Percentiles rank a stretch among this genome's conserved stretches.
Evolutionary conservation across 2,888 invertebrate species (phyloP).

Genomic region (Sclerodermus sp.): DNA sequence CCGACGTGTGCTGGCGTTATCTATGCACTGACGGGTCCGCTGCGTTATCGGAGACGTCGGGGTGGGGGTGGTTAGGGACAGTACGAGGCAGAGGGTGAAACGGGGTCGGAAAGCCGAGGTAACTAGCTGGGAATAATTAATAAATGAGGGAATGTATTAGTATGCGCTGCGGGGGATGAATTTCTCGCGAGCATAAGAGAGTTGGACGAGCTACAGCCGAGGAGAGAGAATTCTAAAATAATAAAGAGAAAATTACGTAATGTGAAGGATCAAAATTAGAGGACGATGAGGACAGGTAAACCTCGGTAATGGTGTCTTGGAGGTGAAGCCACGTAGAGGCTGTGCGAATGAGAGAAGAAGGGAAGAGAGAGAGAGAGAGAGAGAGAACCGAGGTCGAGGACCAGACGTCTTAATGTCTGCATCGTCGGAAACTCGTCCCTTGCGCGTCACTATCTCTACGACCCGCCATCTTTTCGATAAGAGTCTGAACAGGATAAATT

Average conservation of each 20-base stretch:
- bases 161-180: conserved; percentile 40
- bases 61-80: not conserved
- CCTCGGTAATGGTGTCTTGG: conserved; percentile 28
- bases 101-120: conserved; percentile 33
- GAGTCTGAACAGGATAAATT: conserved; percentile 22
- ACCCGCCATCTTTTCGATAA: conserved; percentile 30
- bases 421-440: conserved; percentile 36
- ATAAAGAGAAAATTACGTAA: conserved; percentile 55
- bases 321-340: conserved; percentile 6
- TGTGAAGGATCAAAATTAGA: conserved; percentile 49
- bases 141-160: conserved; percentile 50
- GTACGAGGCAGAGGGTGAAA: conserved; percentile 12
- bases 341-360: conserved; percentile 7
- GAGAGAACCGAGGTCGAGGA: conserved; percentile 45
- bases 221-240: conserved; percentile 51
- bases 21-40: too few relatives aligned
- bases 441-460: conserved; percentile 30
- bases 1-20: too few relatives aligned
- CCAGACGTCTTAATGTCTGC: conserved; percentile 55
- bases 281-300: conserved; percentile 44
- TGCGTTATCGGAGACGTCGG: conserved; percentile 4
- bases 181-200: conserved; percentile 22
- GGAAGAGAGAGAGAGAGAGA: conserved; percentile 12
- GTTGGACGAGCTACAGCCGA: too few relatives aligned
- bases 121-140: conserved; percentile 47